A percentile compares a stretch with the other conserved stretches of the same genome.
phyloP scores from a whole-genome alignment of 2,113 vertebrate species.

The Neoarius graeffei region DNA sequence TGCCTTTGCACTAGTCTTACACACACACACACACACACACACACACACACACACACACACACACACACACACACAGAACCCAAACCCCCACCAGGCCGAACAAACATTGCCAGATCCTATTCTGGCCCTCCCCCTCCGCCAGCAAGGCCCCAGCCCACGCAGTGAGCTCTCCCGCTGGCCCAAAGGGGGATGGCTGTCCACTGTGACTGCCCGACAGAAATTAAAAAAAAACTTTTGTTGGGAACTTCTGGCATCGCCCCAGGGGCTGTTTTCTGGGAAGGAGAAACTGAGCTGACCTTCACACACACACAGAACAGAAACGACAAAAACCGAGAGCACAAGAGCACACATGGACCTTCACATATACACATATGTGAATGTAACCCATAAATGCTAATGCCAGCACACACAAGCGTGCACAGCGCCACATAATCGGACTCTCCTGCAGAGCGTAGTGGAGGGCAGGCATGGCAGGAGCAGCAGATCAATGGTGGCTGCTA shows the following conservation, averaged over 20 bases:
- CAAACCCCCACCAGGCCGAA: constrained; percentile 68
- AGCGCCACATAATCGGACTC: constrained; percentile 37
- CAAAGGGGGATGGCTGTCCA: constrained; percentile 62
- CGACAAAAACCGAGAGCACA: neutral
- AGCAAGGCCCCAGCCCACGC: constrained; percentile 75
- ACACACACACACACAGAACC: constrained; percentile 53
- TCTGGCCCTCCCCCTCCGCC: constrained; percentile 75
- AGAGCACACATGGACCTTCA: constrained; percentile 31
- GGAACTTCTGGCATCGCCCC: constrained; percentile 73
- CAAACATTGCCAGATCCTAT: constrained; percentile 77
- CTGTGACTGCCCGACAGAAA: constrained; percentile 68
- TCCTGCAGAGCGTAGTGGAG: constrained; percentile 58
- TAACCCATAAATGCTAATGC: constrained; percentile 30
- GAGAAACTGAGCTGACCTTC: constrained; percentile 63
- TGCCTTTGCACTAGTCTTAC: constrained; percentile 78
- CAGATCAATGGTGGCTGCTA: constrained; percentile 87
- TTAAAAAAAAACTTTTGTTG: constrained; percentile 64
- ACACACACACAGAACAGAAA: constrained; percentile 19
- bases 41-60: constrained; percentile 43
- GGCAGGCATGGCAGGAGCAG: constrained; percentile 80
- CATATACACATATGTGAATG: constrained; percentile 37
- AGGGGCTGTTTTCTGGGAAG: constrained; percentile 73
- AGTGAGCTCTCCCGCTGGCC: constrained; percentile 69
- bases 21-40: constrained; percentile 58
- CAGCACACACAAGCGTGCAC: constrained; percentile 27